phyloP scores from a whole-genome alignment of 2,797 vertebrate species.

The Taenioides sp. region DNA sequence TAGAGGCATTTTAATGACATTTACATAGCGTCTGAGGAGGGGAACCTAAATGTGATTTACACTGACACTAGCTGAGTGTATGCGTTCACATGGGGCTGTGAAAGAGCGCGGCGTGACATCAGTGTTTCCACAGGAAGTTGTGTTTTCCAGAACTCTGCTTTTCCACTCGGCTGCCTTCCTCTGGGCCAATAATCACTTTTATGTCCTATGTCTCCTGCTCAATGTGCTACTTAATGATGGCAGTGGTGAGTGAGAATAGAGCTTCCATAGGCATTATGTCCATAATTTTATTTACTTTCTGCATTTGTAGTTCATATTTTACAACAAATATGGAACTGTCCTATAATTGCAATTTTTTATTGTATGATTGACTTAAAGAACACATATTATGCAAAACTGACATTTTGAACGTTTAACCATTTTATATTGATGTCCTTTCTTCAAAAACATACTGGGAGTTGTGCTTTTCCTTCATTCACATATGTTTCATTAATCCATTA shows the following conservation, averaged over 20 bases:
- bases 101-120: constrained; percentile 71
- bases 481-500: too few species aligned
- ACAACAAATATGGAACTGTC: neutral
- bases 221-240: constrained; percentile 24
- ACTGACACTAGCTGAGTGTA: constrained; percentile 38
- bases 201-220: constrained; percentile 18
- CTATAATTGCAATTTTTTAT: too few species aligned
- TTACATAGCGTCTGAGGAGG: constrained; percentile 47
- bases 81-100: constrained; percentile 41
- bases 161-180: constrained; percentile 66
- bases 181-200: constrained; percentile 33
- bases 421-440: too few species aligned
- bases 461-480: too few species aligned
- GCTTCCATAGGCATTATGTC: neutral
- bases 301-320: neutral
- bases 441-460: too few species aligned
- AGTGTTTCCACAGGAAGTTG: constrained; percentile 79
- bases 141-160: constrained; percentile 67
- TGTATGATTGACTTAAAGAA: too few species aligned
- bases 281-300: neutral
- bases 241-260: constrained; percentile 27
- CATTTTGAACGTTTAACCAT: too few species aligned
- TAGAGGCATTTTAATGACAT: constrained; percentile 51
- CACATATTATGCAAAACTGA: too few species aligned
- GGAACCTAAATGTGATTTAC: constrained; percentile 38